Base-by-base conservation (phyloP, 2,797 vertebrate species). In the Amazonetta brasiliensis region DNA sequence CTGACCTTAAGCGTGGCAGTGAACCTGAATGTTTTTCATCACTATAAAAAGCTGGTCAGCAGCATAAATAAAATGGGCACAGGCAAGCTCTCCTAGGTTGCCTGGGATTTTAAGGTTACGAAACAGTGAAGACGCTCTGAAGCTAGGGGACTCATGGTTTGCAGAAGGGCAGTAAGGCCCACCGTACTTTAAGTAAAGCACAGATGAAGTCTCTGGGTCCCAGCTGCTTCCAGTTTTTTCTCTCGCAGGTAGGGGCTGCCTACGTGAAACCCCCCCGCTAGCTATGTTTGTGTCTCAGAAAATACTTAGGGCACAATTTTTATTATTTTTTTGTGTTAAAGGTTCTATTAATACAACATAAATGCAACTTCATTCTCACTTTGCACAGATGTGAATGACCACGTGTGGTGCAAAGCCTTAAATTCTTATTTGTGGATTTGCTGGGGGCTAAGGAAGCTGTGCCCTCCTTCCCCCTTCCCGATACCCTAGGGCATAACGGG, bases 1-100 rank as follows among this genome's bases (percentile, higher is more conserved):
- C 26, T 43, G 74, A 67, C 48, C 60, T 82, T 69, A 82, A 44
- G 31, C 12, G 25, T 64, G 72, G 84, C 88, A 91, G 71, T 74
- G 58, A 92, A 94, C 63, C 11, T 56, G 58, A 82, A 80, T 75
- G 35, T 48, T 95, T 94, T 83, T 88, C 41, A 85, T 66, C 73
- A 39, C 64, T 62, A 33, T 46, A 60, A 84, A 89, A 95, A 92
- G 43, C 44, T 20, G 30, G 62, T 58, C 44, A 50, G 67, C 63
- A 89, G 46, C 67, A 84, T 76, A 82, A 86, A 86, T 77, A 87
- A 94, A 90, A 81, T 41, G 59, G 77, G 60, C 52, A 60, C 22
- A 83, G 76, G 43, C 60, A 94, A 85, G 31, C 46, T 71, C 33
- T 77, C n/a, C 31, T 60, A n/a, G 35, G 22, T 31, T 63, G 33